These are phyloP conservation scores for Artibeus lituratus DNA, from an alignment of 2,797 vertebrate species.

Conservation along the genomic window DNA sequence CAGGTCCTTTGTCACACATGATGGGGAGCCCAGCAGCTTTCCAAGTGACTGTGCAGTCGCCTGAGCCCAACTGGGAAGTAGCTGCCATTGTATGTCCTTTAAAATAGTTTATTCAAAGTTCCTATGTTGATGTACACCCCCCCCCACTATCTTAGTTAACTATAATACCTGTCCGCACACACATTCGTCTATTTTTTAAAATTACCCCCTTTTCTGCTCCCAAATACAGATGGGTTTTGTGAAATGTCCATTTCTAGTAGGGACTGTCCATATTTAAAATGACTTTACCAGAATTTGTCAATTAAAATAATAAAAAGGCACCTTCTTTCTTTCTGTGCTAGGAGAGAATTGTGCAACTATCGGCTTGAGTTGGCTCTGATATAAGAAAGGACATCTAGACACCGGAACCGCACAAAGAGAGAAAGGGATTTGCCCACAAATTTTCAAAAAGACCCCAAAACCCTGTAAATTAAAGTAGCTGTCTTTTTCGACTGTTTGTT, in stretches of 20 bases:
- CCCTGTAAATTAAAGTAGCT: conserved; percentile 58
- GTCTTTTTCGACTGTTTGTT: conserved; percentile 69
- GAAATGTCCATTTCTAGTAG: conserved; percentile 15
- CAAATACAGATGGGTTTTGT: neutral
- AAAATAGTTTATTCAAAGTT: neutral
- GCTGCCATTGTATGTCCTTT: neutral
- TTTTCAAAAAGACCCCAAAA: conserved; percentile 51
- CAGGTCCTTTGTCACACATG: neutral
- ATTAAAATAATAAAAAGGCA: conserved; percentile 55
- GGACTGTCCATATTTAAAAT: conserved; percentile 46
- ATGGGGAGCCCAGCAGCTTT: neutral
- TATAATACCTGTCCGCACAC: neutral
- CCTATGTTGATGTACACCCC: neutral
- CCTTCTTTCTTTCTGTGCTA: conserved; percentile 20
- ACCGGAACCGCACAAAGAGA: conserved; percentile 36
- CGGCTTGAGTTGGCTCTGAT: conserved; percentile 32
- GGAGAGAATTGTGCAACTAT: neutral
- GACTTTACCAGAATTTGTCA: conserved; percentile 51
- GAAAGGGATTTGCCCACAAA: conserved; percentile 59
- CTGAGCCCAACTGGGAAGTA: neutral
- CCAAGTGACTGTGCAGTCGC: neutral
- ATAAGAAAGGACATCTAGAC: conserved; percentile 51
- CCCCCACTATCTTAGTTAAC: neutral
- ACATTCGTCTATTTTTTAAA: conserved; percentile 13
- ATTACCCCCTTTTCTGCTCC: neutral